These are phyloP conservation scores for Anneissia japonica DNA, from an alignment of 35 echinoderm and acorn worm genomes.

Conservation along the genomic window DNA sequence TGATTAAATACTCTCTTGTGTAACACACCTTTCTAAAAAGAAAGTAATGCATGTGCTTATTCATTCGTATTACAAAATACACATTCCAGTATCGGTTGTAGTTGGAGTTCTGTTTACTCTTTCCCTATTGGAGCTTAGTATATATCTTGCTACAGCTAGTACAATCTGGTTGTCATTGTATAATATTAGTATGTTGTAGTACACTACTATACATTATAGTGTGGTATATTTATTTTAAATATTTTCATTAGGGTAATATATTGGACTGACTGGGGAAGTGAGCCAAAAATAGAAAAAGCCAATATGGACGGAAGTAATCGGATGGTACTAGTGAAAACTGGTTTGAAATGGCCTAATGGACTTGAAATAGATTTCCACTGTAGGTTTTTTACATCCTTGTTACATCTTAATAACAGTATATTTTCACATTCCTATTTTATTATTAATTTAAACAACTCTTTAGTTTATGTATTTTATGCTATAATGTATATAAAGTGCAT, in stretches of 20 bases:
- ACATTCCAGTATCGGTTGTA: not conserved
- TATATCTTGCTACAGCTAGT: not conserved
- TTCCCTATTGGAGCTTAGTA: not conserved
- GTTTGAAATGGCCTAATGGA: not conserved
- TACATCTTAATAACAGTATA: too few species aligned
- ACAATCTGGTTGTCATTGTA: not conserved
- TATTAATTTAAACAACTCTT: too few species aligned
- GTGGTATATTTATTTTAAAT: not conserved
- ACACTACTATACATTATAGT: not conserved
- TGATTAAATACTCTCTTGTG: too few species aligned
- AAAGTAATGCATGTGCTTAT: not conserved
- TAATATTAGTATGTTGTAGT: not conserved
- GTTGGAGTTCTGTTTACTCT: not conserved
- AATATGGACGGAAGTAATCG: constrained; percentile 2
- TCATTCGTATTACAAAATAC: not conserved
- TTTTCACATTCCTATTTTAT: too few species aligned
- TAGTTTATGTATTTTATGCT: too few species aligned
- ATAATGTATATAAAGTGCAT: too few species aligned
- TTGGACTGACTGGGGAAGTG: constrained; percentile 36
- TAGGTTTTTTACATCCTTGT: too few species aligned
- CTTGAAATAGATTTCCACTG: not conserved
- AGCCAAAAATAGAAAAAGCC: constrained; percentile 8
- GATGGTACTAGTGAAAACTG: not conserved
- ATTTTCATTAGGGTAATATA: constrained; percentile 23
- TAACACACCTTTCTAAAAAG: too few species aligned